Conservation (phyloP, 2,888 invertebrate species). For the Macrosiphum euphorbiae region DNA sequence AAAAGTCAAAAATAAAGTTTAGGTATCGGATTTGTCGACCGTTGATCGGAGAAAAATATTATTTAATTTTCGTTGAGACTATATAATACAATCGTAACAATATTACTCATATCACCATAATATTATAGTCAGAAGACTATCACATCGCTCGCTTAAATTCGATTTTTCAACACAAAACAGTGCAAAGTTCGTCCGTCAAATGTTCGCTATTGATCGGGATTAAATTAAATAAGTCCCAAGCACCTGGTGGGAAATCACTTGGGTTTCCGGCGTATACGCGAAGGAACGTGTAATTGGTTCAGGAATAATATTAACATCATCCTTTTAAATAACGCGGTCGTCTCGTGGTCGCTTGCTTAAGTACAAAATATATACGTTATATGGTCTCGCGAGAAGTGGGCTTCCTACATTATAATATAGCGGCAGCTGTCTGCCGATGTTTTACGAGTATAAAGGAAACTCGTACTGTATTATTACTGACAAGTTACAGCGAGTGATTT, state of each 20-base stretch:
- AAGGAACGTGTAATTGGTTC: background rate
- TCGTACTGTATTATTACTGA: background rate
- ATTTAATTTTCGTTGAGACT: background rate
- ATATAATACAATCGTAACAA: background rate
- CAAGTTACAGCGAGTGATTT: background rate
- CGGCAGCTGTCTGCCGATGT: background rate
- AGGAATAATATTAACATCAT: background rate
- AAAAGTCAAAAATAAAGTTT: background rate
- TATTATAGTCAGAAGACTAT: background rate
- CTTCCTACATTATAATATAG: background rate
- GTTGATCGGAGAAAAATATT: background rate
- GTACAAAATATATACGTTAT: background rate
- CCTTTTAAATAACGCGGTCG: background rate
- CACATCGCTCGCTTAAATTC: background rate
- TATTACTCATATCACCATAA: background rate
- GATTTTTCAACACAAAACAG: background rate
- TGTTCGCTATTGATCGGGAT: background rate
- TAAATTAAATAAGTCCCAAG: background rate
- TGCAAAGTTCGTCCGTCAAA: background rate
- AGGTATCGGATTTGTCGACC: background rate
- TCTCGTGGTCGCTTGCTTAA: background rate
- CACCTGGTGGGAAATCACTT: background rate
- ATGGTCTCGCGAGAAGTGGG: background rate
- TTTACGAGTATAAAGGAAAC: background rate
- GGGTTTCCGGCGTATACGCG: background rate